Base-by-base conservation (phyloP, 2,888 invertebrate genomes). In the Sphaerophoria rueppellii region DNA sequence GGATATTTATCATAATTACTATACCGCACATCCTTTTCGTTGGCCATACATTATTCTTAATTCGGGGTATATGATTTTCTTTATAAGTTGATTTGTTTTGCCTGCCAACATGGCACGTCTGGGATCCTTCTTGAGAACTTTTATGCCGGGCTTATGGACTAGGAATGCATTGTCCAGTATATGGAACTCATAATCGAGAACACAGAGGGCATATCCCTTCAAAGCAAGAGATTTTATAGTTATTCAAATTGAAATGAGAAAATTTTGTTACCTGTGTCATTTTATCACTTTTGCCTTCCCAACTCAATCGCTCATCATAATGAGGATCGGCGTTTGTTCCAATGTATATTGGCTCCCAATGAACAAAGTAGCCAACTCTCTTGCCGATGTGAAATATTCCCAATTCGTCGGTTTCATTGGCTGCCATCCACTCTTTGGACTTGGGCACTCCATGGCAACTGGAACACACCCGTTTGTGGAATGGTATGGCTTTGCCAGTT, bases 251-350 rank as follows among this genome's bases (percentile, higher is more conserved):
- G 12, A 12, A 7, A n/a, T 35, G 0, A 1, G 9, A 63, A 14
- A 4, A 14, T 7, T 63, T 87, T 90, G 91, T 43, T 58, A 97
- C 98, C 95, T 98, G 98, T 81, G 97, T 96, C 98, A 98, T 98
- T 93, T 98, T 98, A 92, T 98, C 98, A 91, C 96, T 96, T 92
- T 97, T 97, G 55, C 98, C 98, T 90, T 98, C 98, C 98, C 98
- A 98, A 90, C 96, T 97, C 82, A 98, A 94, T 89, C 98, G 93
- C 91, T 98, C 98, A 88, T 98, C 98, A 90, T 98, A 98, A 87
- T 96, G 93, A 0, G 98, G 97, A 89, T 97, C 98, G 24, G 94
- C 93, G 91, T 98, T 95, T 0, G 97, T 97, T 16, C 98, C 98
- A 81, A 98, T 97, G 89, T 96, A 98, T 88, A 98, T 97, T 9